Conservation (phyloP, 2,888 invertebrate species). For the Microplitis deprimator region DNA sequence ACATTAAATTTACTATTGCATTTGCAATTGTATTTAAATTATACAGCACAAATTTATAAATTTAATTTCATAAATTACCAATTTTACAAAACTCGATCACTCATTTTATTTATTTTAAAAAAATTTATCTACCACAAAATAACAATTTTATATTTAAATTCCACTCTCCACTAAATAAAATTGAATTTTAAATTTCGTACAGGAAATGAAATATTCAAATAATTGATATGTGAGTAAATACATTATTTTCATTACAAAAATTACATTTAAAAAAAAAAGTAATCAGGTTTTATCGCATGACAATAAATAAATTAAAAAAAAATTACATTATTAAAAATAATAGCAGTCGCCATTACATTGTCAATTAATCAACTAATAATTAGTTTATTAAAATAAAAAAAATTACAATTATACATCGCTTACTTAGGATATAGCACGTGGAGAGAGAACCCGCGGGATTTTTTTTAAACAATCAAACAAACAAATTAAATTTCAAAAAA, state of each 20-base stretch:
- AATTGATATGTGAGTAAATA: slow-evolving; percentile 6
- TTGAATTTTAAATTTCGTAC: too few relatives aligned
- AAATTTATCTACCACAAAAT: neutral
- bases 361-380: too few relatives aligned
- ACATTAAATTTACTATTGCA: too few relatives aligned
- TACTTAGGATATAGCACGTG: slow-evolving; percentile 34
- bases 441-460: slow-evolving; percentile 11
- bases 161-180: too few relatives aligned
- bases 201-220: neutral
- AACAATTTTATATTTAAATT: neutral
- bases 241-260: neutral
- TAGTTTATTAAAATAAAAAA: neutral
- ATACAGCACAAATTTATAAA: too few relatives aligned
- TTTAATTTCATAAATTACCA: too few relatives aligned
- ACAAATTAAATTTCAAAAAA: too few relatives aligned
- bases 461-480: too few relatives aligned
- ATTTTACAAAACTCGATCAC: neutral
- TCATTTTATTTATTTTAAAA: neutral
- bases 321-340: neutral
- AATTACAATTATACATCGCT: slow-evolving; percentile 13
- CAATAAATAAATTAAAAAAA: too few relatives aligned
- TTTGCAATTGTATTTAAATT: too few relatives aligned
- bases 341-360: neutral
- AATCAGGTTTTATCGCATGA: neutral
- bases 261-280: neutral